A percentile compares a stretch with the other conserved stretches of the same genome.
Evolutionary conservation across 1,140 invertebrate genomes (phyloP).

Genomic region (Agraylea sexmaculata): DNA sequence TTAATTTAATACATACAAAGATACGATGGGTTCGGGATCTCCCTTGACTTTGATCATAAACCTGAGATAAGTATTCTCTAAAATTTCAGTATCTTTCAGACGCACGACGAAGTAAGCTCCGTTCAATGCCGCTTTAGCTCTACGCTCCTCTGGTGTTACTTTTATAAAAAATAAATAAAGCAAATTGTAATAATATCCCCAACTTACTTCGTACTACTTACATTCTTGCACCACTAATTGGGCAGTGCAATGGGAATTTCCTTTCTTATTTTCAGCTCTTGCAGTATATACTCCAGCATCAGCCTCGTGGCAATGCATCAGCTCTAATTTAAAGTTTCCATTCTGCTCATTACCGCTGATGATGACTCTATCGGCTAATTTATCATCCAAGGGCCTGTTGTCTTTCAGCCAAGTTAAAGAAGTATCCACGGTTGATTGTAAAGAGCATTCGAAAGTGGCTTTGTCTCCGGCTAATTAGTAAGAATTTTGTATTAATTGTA

Average conservation of each 20-base stretch:
- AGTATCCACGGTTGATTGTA: slow-evolving; percentile 38
- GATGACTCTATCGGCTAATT: slow-evolving; percentile 60
- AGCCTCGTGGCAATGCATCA: slow-evolving; percentile 66
- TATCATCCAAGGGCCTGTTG: slow-evolving; percentile 69
- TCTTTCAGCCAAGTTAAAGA: slow-evolving; percentile 82
- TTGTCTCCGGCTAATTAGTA: slow-evolving; percentile 64
- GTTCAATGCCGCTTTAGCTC: slow-evolving; percentile 55
- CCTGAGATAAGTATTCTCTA: slow-evolving; percentile 74
- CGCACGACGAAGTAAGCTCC: slow-evolving; percentile 69
- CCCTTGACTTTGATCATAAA: slow-evolving; percentile 85
- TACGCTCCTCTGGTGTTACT: slow-evolving; percentile 63
- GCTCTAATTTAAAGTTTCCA: slow-evolving; percentile 53
- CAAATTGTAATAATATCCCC: too few relatives aligned
- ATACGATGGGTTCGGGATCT: slow-evolving; percentile 69
- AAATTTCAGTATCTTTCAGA: slow-evolving; percentile 74
- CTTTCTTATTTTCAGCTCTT: slow-evolving; percentile 69
- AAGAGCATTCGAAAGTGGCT: slow-evolving; percentile 70
- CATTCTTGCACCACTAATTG: slow-evolving; percentile 73
- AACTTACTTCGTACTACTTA: slow-evolving; percentile 48
- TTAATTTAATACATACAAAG: slow-evolving; percentile 58
- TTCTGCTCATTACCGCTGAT: slow-evolving; percentile 41
- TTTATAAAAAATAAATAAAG: slow-evolving; percentile 13
- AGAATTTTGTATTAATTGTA: too few relatives aligned
- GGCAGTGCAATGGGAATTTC: slow-evolving; percentile 70
- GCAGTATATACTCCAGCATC: slow-evolving; percentile 89